A percentile compares a stretch with the other conserved stretches of the same genome.
phyloP scores from a whole-genome alignment of 2,888 invertebrate genomes.

The Drosophila emarginata region DNA sequence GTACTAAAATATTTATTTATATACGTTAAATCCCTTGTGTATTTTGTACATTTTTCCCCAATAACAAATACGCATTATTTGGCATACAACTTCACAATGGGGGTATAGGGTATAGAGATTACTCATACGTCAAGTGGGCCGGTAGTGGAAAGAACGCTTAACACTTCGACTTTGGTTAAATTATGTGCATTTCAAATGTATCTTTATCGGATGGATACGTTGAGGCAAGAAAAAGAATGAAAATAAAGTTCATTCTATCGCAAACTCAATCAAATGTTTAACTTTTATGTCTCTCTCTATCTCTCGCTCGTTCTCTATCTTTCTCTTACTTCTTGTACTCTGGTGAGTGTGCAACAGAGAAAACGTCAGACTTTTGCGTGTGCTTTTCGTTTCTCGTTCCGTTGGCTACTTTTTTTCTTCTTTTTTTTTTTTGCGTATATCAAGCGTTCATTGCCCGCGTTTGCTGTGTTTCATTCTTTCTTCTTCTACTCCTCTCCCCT shows the following conservation, averaged over 20 bases:
- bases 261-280: conserved; percentile 65
- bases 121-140: conserved; percentile 57
- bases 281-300: conserved; percentile 25
- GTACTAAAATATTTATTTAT: too few relatives aligned
- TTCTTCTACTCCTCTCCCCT: not conserved
- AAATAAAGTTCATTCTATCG: conserved; percentile 60
- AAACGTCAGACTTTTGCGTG: conserved; percentile 41
- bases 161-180: conserved; percentile 33
- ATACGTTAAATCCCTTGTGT: too few relatives aligned
- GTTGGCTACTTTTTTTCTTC: conserved; percentile 45
- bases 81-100: not conserved
- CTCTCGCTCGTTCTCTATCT: conserved; percentile 10
- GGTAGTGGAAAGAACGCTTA: conserved; percentile 19
- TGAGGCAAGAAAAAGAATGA: conserved; percentile 26
- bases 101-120: conserved; percentile 23
- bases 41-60: not conserved
- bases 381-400: conserved; percentile 51
- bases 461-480: conserved; percentile 36
- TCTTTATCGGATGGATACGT: not conserved
- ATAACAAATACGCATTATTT: not conserved
- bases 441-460: conserved; percentile 77
- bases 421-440: conserved; percentile 65
- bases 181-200: conserved; percentile 62
- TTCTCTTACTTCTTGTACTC: not conserved
- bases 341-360: conserved; percentile 36